Evolutionary conservation across 2,888 invertebrate species (phyloP).

Genomic region (Andrena dorsata): DNA sequence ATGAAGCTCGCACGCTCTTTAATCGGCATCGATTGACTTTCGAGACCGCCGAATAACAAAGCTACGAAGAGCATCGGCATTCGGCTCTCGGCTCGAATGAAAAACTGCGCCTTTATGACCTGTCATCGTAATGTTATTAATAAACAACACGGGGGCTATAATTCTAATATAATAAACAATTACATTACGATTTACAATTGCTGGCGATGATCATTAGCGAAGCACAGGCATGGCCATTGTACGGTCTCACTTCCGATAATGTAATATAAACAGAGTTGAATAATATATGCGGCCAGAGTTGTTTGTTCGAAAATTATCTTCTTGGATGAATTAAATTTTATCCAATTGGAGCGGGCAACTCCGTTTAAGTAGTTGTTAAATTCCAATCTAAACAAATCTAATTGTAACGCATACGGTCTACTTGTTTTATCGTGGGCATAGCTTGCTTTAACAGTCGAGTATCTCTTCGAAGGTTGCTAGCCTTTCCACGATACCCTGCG

Average conservation of each 20-base stretch:
- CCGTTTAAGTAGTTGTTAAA: too few species aligned
- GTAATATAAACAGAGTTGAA: background rate
- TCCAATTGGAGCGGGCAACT: too few species aligned
- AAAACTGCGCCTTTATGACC: slow-evolving; percentile 7
- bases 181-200: background rate
- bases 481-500: background rate
- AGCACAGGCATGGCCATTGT: background rate
- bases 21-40: slow-evolving; percentile 50
- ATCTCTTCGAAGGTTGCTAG: background rate
- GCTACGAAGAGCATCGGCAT: slow-evolving; percentile 9
- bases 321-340: too few species aligned
- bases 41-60: slow-evolving; percentile 25
- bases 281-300: background rate
- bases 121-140: too few species aligned
- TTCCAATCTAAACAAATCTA: too few species aligned
- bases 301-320: too few species aligned
- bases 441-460: background rate
- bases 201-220: background rate
- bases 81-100: background rate
- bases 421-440: too few species aligned
- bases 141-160: too few species aligned
- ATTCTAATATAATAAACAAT: too few species aligned
- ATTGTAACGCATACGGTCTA: too few species aligned
- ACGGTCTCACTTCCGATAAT: background rate
- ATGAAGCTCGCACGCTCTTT: slow-evolving; percentile 48